Percentiles rank a stretch among this genome's conserved stretches.
phyloP scores from a whole-genome alignment of 2,113 vertebrate genomes.

The Orycteropus afer region DNA sequence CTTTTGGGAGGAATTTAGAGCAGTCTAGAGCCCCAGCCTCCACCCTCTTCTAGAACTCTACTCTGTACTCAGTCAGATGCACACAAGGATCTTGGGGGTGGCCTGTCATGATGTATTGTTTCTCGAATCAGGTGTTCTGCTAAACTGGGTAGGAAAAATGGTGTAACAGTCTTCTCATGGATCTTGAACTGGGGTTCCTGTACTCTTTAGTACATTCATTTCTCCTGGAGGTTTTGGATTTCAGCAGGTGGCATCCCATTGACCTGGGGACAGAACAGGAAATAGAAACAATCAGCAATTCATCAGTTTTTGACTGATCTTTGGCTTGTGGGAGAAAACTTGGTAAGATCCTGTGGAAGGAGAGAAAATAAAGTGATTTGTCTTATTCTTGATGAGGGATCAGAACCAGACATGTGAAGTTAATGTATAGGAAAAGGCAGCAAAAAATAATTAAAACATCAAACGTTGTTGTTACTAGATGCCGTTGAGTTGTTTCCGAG shows the following conservation, averaged over 20 bases:
- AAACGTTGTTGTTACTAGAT: no score
- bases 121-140: constrained; percentile 58
- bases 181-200: constrained; percentile 58
- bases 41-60: neutral
- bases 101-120: constrained; percentile 74
- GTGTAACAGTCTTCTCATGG: constrained; percentile 61
- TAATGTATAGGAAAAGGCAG: neutral
- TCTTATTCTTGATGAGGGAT: neutral
- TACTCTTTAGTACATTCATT: constrained; percentile 22
- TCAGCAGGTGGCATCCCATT: neutral
- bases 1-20: neutral
- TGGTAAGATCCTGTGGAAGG: neutral
- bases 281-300: constrained; percentile 22
- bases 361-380: constrained; percentile 6
- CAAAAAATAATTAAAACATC: neutral
- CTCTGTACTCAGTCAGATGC: constrained; percentile 34
- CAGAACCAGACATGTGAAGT: neutral
- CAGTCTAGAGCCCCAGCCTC: neutral
- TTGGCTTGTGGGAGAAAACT: neutral
- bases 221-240: constrained; percentile 49
- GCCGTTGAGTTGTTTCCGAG: no score
- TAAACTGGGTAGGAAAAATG: constrained; percentile 72
- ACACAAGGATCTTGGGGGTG: constrained; percentile 54
- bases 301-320: neutral
- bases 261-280: constrained; percentile 59